Conservation (phyloP, 2,113 vertebrate genomes). For the Ceyx margarethae region DNA sequence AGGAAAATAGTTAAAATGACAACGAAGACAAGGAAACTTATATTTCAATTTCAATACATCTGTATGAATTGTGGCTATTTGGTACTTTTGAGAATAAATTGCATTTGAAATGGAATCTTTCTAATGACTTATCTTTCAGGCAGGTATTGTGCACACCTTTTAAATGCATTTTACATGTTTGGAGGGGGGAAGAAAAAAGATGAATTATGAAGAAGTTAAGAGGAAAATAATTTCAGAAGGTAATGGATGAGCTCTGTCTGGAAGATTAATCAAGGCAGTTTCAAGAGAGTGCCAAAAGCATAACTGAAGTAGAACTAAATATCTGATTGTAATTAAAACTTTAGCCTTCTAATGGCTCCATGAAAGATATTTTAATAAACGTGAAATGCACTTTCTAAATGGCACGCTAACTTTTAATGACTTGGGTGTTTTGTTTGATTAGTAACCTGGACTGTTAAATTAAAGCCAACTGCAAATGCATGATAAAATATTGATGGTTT, state of each 20-base stretch:
- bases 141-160: constrained; percentile 73
- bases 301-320: constrained; percentile 82
- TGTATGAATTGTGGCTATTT: constrained; percentile 72
- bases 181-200: constrained; percentile 67
- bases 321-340: constrained; percentile 89
- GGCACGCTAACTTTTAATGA: constrained; percentile 87
- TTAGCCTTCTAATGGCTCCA: constrained; percentile 84
- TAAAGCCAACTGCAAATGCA: constrained; percentile 85
- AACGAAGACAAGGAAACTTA: constrained; percentile 68
- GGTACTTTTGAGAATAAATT: constrained; percentile 74
- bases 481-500: constrained; percentile 88
- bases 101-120: constrained; percentile 77
- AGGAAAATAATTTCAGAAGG: constrained; percentile 83
- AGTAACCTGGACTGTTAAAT: constrained; percentile 88
- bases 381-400: constrained; percentile 87
- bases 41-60: constrained; percentile 74
- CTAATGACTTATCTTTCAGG: constrained; percentile 74
- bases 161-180: constrained; percentile 75
- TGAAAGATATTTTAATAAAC: constrained; percentile 88
- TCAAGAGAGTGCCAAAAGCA: constrained; percentile 75
- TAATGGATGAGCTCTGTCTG: constrained; percentile 82
- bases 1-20: constrained; percentile 72
- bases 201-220: constrained; percentile 80
- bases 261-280: constrained; percentile 83
- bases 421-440: constrained; percentile 88